A percentile compares a stretch with the other conserved stretches of the same genome.
These are phyloP conservation scores for Paramuricea clavata DNA, from an alignment of 92 coral and sea anemone genomes.

Conservation along the genomic window DNA sequence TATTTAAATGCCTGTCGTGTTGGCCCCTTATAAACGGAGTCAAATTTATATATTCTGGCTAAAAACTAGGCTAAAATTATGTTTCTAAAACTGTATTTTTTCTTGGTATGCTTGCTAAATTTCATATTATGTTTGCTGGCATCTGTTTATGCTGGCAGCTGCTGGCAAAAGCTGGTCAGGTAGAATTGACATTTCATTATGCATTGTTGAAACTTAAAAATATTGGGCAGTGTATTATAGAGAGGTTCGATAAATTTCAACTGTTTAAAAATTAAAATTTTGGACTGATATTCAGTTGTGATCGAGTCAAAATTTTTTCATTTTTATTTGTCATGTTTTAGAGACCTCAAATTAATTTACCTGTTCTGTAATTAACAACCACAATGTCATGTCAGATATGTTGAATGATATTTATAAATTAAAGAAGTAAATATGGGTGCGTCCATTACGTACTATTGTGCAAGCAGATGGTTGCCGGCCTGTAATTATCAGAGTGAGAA, in stretches of 20 bases:
- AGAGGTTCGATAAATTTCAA: background rate
- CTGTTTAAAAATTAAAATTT: background rate
- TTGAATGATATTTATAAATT: background rate
- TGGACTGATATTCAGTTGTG: background rate
- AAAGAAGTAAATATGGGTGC: background rate
- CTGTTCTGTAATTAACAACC: background rate
- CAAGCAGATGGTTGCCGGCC: no score
- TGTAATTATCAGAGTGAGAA: no score
- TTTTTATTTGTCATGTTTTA: background rate
- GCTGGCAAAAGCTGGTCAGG: background rate
- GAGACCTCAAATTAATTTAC: background rate
- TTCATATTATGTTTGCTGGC: background rate
- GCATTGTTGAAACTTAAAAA: background rate
- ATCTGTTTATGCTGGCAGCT: constrained; percentile 5
- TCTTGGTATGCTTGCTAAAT: background rate
- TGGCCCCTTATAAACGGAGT: background rate
- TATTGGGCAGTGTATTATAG: background rate
- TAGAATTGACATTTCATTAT: background rate
- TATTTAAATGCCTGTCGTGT: background rate
- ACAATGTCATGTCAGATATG: background rate
- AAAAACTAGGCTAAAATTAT: background rate
- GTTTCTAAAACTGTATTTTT: background rate
- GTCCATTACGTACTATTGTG: background rate
- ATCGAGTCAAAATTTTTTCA: background rate
- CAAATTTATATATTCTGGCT: background rate